These are phyloP conservation scores for roundworm (Caenorhabditis elegans) DNA, from an alignment of 1,140 invertebrate species.

Conservation along the genomic window DNA sequence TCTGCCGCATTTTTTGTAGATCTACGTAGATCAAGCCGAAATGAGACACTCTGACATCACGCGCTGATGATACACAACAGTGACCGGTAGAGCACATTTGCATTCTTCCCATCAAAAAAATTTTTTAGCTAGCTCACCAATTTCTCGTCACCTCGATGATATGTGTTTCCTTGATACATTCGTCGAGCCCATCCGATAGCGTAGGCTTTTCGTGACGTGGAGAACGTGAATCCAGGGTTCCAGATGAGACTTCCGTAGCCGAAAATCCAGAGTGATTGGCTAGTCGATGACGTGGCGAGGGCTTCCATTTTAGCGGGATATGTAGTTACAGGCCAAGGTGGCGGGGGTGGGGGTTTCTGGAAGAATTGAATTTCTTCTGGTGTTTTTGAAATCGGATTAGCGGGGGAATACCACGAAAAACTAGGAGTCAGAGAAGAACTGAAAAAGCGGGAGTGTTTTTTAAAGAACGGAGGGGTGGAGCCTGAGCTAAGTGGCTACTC, in stretches of 20 bases:
- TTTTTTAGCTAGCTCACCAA: conserved; percentile 44
- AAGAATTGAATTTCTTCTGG: background rate
- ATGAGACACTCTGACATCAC: too few species aligned
- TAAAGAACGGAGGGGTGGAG: too few species aligned
- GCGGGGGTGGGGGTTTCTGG: conserved; percentile 17
- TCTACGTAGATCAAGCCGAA: too few species aligned
- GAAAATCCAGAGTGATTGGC: conserved; percentile 43
- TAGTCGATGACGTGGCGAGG: background rate
- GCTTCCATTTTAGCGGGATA: background rate
- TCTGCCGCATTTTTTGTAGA: too few species aligned
- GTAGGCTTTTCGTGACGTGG: conserved; percentile 34
- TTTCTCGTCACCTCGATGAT: conserved; percentile 39
- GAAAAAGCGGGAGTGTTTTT: too few species aligned
- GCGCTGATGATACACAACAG: too few species aligned
- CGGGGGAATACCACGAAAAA: too few species aligned
- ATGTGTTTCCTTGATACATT: conserved; percentile 48
- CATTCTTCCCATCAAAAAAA: too few species aligned
- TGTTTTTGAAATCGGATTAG: too few species aligned
- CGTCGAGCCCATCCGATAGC: conserved; percentile 36
- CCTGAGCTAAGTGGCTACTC: too few species aligned
- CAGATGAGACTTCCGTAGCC: conserved; percentile 45
- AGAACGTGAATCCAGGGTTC: conserved; percentile 43
- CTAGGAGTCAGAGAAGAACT: too few species aligned
- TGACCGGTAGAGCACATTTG: background rate
- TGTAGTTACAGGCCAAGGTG: background rate